These are phyloP conservation scores for Orchesella cincta DNA, from an alignment of 1,140 invertebrate species.

Conservation along the genomic window DNA sequence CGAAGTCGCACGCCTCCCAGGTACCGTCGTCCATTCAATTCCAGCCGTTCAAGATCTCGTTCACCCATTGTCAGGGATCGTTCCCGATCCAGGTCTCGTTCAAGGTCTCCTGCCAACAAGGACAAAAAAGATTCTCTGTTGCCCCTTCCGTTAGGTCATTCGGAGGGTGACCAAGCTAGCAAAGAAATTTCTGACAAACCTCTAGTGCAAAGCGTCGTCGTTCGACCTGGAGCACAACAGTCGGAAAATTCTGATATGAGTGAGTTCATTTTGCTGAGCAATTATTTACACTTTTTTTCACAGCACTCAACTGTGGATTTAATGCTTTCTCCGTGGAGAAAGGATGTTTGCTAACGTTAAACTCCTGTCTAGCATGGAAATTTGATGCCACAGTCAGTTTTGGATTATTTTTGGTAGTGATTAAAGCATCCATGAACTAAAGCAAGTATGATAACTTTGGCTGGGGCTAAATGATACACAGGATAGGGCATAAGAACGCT, in stretches of 20 bases:
- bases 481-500: no score
- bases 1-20: slow-evolving; percentile 44
- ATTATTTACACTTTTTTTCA: no score
- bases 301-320: not conserved
- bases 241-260: slow-evolving; percentile 33
- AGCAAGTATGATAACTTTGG: no score
- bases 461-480: no score
- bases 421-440: no score
- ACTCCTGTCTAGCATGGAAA: no score
- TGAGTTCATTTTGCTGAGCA: slow-evolving; percentile 26
- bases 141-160: not conserved
- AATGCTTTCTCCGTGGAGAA: not conserved
- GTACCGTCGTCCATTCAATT: slow-evolving; percentile 45
- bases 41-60: slow-evolving; percentile 48
- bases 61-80: slow-evolving; percentile 26
- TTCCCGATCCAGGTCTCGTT: slow-evolving; percentile 47
- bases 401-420: no score
- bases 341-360: no score
- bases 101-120: slow-evolving; percentile 41
- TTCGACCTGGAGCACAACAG: slow-evolving; percentile 34
- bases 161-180: not conserved
- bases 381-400: no score
- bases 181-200: slow-evolving; percentile 11
- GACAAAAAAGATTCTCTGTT: slow-evolving; percentile 1
- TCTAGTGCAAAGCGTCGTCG: slow-evolving; percentile 39